Base-by-base conservation (phyloP, 2,888 invertebrate species). In the Polietes domitor region DNA sequence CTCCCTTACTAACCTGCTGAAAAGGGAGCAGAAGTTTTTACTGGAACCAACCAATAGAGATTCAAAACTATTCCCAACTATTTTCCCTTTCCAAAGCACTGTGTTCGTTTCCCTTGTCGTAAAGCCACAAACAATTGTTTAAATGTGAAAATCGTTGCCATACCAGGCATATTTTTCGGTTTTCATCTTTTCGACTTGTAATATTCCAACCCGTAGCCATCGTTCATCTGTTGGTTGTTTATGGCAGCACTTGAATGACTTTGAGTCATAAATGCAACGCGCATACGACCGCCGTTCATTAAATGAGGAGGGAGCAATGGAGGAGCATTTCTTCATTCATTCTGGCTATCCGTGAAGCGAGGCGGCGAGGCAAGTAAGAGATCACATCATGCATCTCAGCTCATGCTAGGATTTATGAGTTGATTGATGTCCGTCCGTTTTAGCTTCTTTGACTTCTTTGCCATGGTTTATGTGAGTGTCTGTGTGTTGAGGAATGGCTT, bases 61-160 rank as follows among this genome's bases (percentile, higher is more conserved):
- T n/a, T n/a, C n/a, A n/a, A n/a, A n/a, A n/a, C n/a, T n/a, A n/a
- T n/a, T n/a, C n/a, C n/a, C n/a, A n/a, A n/a, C n/a, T n/a, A n/a
- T n/a, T n/a, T n/a, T n/a, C n/a, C n/a, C n/a, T 2, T 50, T 50
- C n/a, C 12, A 3, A 17, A 19, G 5, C 53, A 53, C 53, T 21
- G 53, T 53, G 21, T 10, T 53, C 21, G 10, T 19, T 21, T 5
- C 53, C 10, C 1, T n/a, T n/a, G n/a, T n/a, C n/a, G n/a, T 12
- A 50, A 21, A 21, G 19, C 7, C 53, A 19, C 10, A 21, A 37
- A 21, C 21, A 53, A 53, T 53, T 53, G 53, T 53, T 53, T 53
- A 72, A 72, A 53, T 53, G 53, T 53, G 37, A 72, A 53, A 55
- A 72, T 55, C 55, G 21, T 55, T 41, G 55, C 41, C 41, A 55